Conservation (phyloP, 2,888 invertebrate genomes). For the Biston stratarius region DNA sequence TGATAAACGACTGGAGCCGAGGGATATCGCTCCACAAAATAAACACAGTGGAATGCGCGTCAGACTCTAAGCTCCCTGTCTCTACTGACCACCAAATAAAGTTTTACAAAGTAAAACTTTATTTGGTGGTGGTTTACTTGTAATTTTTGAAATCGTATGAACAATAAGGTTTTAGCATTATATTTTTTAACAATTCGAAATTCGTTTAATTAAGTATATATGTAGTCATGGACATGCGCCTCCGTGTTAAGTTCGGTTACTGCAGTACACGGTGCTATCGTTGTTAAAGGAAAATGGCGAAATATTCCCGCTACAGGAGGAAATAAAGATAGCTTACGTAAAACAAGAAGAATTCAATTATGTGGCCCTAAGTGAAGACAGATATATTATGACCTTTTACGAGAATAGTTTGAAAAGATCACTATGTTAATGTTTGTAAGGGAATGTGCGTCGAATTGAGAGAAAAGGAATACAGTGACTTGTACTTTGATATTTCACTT, state of each 20-base stretch:
- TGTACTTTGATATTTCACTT: no score
- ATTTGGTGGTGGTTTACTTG: no score
- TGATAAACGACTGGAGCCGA: conserved; percentile 46
- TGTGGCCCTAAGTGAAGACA: conserved; percentile 23
- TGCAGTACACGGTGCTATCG: conserved; percentile 2
- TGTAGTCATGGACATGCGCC: no score
- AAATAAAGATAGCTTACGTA: conserved; percentile 37
- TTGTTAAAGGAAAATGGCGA: conserved; percentile 33
- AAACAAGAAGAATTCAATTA: conserved; percentile 38
- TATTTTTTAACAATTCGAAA: no score
- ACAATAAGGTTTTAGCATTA: no score
- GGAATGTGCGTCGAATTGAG: neutral
- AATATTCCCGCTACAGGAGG: conserved; percentile 28
- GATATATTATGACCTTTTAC: conserved; percentile 18
- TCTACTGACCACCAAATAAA: no score
- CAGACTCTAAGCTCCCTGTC: neutral
- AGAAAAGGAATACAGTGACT: neutral
- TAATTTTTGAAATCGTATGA: no score
- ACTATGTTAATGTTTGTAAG: neutral
- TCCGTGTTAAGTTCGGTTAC: conserved; percentile 8
- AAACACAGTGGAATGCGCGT: neutral
- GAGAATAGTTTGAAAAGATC: neutral
- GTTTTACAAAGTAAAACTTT: no score
- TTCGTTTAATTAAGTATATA: no score
- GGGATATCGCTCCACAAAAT: conserved; percentile 38